Percentiles rank a stretch among this genome's conserved stretches.
Conservation (phyloP, 2,797 vertebrate genomes). For the Melanotaenia trifasciata region DNA sequence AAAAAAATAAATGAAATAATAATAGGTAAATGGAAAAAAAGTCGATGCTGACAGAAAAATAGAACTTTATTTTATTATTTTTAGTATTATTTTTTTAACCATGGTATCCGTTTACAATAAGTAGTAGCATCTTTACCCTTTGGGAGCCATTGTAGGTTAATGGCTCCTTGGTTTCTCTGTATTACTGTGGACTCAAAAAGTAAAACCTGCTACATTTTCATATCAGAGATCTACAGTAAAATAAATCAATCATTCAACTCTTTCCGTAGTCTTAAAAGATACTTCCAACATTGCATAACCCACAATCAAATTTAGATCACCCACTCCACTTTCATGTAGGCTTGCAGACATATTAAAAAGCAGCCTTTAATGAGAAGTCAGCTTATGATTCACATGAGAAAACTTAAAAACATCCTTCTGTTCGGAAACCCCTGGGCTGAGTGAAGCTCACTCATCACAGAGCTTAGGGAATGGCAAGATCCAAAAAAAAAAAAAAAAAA, state of each 20-base stretch:
- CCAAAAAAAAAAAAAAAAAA: neutral
- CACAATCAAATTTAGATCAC: conserved; percentile 51
- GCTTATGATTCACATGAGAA: conserved; percentile 67
- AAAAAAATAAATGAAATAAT: no score
- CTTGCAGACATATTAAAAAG: conserved; percentile 62
- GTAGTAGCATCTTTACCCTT: neutral
- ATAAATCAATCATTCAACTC: conserved; percentile 2
- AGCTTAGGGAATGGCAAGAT: conserved; percentile 50
- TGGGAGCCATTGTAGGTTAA: neutral
- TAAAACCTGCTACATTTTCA: neutral
- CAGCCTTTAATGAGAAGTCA: conserved; percentile 70
- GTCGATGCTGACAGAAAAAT: neutral
- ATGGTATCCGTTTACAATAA: neutral
- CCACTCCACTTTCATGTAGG: conserved; percentile 60
- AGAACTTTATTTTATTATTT: no score
- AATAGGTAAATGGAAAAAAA: neutral
- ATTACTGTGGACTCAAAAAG: neutral
- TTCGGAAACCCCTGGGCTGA: conserved; percentile 66
- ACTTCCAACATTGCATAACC: conserved; percentile 49
- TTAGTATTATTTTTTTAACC: no score
- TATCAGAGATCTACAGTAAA: conserved; percentile 8
- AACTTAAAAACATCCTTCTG: conserved; percentile 69
- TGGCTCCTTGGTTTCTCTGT: neutral
- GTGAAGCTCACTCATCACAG: conserved; percentile 37
- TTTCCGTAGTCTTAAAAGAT: conserved; percentile 19